These are phyloP conservation scores for Nanorana parkeri DNA, from an alignment of 2,113 vertebrate genomes.

Conservation along the genomic window DNA sequence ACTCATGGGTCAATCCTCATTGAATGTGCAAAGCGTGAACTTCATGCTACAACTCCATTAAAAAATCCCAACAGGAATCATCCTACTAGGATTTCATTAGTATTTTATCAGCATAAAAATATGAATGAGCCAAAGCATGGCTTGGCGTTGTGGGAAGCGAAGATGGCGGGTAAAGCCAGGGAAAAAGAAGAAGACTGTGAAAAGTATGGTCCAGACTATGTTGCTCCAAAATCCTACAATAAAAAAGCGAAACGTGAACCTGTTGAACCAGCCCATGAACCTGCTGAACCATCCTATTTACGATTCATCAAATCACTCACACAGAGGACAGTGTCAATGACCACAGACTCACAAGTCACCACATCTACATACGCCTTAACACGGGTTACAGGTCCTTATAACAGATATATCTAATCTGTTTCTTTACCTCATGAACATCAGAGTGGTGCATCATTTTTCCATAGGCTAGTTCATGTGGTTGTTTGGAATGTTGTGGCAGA, in stretches of 20 bases:
- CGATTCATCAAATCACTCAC: constrained; percentile 89
- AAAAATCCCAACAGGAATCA: constrained; percentile 90
- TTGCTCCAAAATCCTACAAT: constrained; percentile 84
- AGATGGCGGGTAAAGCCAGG: constrained; percentile 93
- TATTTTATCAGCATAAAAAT: constrained; percentile 99
- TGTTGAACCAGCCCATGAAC: constrained; percentile 74
- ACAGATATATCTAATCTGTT: constrained; percentile 80
- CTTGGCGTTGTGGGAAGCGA: constrained; percentile 93
- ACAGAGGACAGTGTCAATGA: constrained; percentile 85
- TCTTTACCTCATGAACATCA: constrained; percentile 70
- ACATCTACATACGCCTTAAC: constrained; percentile 96
- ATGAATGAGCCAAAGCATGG: constrained; percentile 96
- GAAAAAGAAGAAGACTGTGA: constrained; percentile 94
- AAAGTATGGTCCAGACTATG: constrained; percentile 84
- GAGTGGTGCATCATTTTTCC: constrained; percentile 58
- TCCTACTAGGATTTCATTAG: constrained; percentile 93
- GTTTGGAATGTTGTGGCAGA: constrained; percentile 51
- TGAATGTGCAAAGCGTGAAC: constrained; percentile 95
- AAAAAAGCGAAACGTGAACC: constrained; percentile 91
- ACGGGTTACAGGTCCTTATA: constrained; percentile 98
- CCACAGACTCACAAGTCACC: constrained; percentile 91
- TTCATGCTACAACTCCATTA: constrained; percentile 93
- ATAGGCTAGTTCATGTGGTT: constrained; percentile 50
- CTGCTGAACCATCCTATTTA: constrained; percentile 81
- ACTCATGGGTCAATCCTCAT: constrained; percentile 96